Percentiles rank a stretch among this genome's conserved stretches.
Evolutionary conservation across 2,888 invertebrate genomes (phyloP).

Genomic region (Euplexia lucipara): DNA sequence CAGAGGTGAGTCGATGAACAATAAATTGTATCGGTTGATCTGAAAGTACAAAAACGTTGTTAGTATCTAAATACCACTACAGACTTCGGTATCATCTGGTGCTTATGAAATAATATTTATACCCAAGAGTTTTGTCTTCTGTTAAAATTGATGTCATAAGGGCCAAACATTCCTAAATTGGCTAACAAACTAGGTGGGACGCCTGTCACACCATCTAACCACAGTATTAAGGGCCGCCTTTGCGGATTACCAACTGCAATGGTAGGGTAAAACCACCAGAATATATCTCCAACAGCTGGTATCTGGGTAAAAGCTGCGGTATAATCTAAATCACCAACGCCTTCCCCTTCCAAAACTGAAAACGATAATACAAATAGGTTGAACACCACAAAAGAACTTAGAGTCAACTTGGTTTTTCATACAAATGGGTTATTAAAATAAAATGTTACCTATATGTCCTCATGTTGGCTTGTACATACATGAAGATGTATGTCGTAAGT

Average conservation of each 20-base stretch:
- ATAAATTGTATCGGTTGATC: slow-evolving; percentile 94
- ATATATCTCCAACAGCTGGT: slow-evolving; percentile 93
- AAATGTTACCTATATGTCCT: background rate
- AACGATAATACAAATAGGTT: slow-evolving; percentile 22
- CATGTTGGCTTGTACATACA: background rate
- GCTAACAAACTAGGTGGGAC: slow-evolving; percentile 95
- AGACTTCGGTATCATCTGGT: background rate
- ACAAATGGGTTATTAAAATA: background rate
- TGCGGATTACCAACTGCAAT: slow-evolving; percentile 79
- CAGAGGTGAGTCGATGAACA: slow-evolving; percentile 97
- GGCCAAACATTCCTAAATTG: slow-evolving; percentile 96
- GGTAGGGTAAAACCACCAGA: slow-evolving; percentile 96
- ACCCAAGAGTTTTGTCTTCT: slow-evolving; percentile 94
- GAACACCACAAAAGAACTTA: background rate
- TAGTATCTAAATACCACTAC: background rate
- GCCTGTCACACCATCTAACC: slow-evolving; percentile 97
- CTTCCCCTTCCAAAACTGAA: slow-evolving; percentile 76
- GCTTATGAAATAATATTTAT: slow-evolving; percentile 29
- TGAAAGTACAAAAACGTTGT: slow-evolving; percentile 71
- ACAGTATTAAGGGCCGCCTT: slow-evolving; percentile 94
- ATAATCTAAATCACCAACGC: slow-evolving; percentile 91
- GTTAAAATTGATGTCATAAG: slow-evolving; percentile 92
- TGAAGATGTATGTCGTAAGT: slow-evolving; percentile 28
- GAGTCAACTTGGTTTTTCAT: background rate
- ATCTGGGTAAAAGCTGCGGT: slow-evolving; percentile 95